Percentiles rank a stretch among this genome's conserved stretches.
Evolutionary conservation across 2,113 vertebrate genomes (phyloP).

Genomic region (Rhinolophus sinicus): DNA sequence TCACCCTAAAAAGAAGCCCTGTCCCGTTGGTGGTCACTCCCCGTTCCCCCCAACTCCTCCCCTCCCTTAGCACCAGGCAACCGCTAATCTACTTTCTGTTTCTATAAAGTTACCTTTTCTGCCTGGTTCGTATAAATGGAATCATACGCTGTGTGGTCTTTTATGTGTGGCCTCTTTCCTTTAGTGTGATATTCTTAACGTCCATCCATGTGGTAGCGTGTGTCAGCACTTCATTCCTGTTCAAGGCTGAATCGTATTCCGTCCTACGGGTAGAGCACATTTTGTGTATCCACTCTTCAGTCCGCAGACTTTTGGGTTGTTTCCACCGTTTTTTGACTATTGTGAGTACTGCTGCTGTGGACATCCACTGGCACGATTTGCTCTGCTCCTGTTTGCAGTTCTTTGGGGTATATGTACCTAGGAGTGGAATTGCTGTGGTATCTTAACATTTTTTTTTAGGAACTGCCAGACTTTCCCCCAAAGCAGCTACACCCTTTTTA

Average conservation of each 20-base stretch:
- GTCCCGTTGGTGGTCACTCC: background rate
- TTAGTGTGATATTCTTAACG: conserved; percentile 23
- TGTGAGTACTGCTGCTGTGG: background rate
- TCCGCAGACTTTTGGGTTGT: background rate
- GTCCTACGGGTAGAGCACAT: background rate
- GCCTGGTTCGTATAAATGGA: conserved; percentile 41
- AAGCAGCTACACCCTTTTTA: conserved; percentile 40
- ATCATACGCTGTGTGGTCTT: background rate
- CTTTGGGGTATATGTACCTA: background rate
- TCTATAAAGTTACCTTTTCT: conserved; percentile 31
- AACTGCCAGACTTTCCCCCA: conserved; percentile 33
- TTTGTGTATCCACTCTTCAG: conserved; percentile 35
- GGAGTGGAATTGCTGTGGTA: conserved; percentile 33
- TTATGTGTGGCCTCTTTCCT: background rate
- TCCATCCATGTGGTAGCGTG: background rate
- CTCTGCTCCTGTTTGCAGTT: too few species aligned
- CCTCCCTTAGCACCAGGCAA: background rate
- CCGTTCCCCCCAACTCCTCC: background rate
- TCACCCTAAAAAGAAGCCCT: conserved; percentile 15
- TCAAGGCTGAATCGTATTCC: background rate
- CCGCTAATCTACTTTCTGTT: conserved; percentile 31
- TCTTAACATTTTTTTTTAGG: conserved; percentile 42
- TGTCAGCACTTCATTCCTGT: background rate
- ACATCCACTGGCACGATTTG: background rate
- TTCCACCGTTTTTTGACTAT: background rate